Conservation (phyloP, 2,797 vertebrate species). For the Falco biarmicus region DNA sequence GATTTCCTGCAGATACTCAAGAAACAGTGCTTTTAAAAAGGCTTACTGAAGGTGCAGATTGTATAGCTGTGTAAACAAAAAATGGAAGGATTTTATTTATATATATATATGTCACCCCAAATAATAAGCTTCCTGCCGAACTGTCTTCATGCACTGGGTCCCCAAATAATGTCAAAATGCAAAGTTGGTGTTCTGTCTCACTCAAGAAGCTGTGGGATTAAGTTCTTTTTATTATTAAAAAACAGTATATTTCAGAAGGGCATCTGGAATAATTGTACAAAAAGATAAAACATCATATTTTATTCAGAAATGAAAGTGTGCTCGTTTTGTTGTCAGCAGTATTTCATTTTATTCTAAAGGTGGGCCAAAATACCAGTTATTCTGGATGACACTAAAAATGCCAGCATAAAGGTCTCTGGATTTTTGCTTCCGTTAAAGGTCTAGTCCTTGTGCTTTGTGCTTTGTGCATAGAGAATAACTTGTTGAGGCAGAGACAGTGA, state of each 20-base stretch:
- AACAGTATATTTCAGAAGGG: neutral
- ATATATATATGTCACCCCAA: neutral
- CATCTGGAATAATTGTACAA: neutral
- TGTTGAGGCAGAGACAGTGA: neutral
- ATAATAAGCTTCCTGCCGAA: neutral
- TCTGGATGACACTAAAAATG: neutral
- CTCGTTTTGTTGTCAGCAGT: neutral
- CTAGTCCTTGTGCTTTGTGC: neutral
- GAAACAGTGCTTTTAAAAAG: neutral
- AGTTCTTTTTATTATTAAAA: neutral
- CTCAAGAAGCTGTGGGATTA: neutral
- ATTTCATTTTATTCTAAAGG: neutral
- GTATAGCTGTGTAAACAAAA: neutral
- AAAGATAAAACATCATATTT: neutral
- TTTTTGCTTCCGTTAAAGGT: neutral
- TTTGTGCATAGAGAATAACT: neutral
- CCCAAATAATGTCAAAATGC: neutral
- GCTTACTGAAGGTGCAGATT: neutral
- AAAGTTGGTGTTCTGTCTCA: neutral
- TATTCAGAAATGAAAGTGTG: neutral
- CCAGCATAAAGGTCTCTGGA: neutral
- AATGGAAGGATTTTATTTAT: neutral
- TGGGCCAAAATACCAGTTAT: neutral
- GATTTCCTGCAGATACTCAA: neutral
- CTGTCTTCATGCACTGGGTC: neutral